Conservation (phyloP, 2,797 vertebrate genomes). For the Tenualosa ilisha region DNA sequence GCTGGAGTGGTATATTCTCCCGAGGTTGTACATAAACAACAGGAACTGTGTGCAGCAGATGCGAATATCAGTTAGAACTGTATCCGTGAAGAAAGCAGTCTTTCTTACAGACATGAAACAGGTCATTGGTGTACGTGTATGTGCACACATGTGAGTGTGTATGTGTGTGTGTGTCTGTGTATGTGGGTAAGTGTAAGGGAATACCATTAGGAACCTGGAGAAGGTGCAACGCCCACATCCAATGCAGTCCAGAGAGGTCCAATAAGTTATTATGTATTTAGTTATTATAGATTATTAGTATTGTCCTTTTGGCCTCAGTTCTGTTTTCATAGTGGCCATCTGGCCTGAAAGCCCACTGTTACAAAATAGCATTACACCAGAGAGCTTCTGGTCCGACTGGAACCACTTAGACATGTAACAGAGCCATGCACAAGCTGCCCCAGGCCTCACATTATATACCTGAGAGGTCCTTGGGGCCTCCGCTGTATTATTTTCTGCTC, state of each 20-base stretch:
- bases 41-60: background rate
- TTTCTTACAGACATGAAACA: slow-evolving; percentile 1
- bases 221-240: background rate
- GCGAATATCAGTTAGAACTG: background rate
- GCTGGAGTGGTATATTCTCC: slow-evolving; percentile 7
- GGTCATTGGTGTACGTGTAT: background rate
- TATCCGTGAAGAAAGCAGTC: slow-evolving; percentile 6
- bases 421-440: background rate
- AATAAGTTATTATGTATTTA: background rate
- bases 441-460: slow-evolving; percentile 24
- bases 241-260: background rate
- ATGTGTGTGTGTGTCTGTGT: background rate
- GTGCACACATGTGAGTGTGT: background rate
- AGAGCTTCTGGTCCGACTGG: background rate
- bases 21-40: slow-evolving; percentile 5
- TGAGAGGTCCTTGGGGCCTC: background rate
- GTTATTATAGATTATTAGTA: background rate
- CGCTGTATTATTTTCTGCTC: slow-evolving; percentile 1
- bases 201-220: background rate
- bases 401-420: slow-evolving; percentile 28
- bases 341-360: slow-evolving; percentile 36
- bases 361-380: slow-evolving; percentile 30
- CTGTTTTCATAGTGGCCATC: slow-evolving; percentile 23
- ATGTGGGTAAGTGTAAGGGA: background rate
- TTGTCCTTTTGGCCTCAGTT: background rate